Percentiles rank a stretch among this genome's conserved stretches.
phyloP scores from a whole-genome alignment of 2,888 invertebrate species.

The Palloptera scutellata region DNA sequence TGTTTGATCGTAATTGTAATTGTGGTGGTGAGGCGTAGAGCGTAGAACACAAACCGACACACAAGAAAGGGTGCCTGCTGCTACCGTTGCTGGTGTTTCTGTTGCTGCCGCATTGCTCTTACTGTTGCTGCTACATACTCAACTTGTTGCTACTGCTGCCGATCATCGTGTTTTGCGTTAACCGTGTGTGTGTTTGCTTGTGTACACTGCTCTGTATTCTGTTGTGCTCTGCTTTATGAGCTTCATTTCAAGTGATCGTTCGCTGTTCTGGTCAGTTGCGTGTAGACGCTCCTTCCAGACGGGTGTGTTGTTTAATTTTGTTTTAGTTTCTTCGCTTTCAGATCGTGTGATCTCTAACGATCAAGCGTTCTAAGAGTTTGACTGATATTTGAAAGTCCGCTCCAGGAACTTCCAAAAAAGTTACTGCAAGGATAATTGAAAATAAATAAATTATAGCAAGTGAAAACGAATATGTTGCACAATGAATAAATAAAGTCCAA shows the following conservation, averaged over 20 bases:
- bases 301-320: slow-evolving; percentile 49
- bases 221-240: slow-evolving; percentile 31
- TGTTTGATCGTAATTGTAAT: slow-evolving; percentile 15
- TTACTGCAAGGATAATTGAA: slow-evolving; percentile 15
- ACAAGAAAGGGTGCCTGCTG: not conserved
- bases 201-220: slow-evolving; percentile 28
- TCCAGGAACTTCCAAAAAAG: slow-evolving; percentile 1
- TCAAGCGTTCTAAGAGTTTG: slow-evolving; percentile 19
- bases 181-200: not conserved
- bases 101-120: slow-evolving; percentile 33
- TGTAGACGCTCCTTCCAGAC: slow-evolving; percentile 57
- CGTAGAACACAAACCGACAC: slow-evolving; percentile 8
- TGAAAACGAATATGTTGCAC: slow-evolving; percentile 1
- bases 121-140: slow-evolving; percentile 37
- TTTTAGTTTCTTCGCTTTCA: slow-evolving; percentile 14
- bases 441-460: not conserved
- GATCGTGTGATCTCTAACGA: slow-evolving; percentile 14
- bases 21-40: not conserved
- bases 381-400: slow-evolving; percentile 2
- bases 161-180: slow-evolving; percentile 39
- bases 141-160: slow-evolving; percentile 37
- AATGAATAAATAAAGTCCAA: slow-evolving; percentile 8
- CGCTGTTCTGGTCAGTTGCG: slow-evolving; percentile 58
- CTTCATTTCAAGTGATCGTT: slow-evolving; percentile 48
- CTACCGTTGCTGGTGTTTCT: slow-evolving; percentile 32